Evolutionary conservation across 2,888 invertebrate species (phyloP).

Genomic region (Cylloceria caligata): DNA sequence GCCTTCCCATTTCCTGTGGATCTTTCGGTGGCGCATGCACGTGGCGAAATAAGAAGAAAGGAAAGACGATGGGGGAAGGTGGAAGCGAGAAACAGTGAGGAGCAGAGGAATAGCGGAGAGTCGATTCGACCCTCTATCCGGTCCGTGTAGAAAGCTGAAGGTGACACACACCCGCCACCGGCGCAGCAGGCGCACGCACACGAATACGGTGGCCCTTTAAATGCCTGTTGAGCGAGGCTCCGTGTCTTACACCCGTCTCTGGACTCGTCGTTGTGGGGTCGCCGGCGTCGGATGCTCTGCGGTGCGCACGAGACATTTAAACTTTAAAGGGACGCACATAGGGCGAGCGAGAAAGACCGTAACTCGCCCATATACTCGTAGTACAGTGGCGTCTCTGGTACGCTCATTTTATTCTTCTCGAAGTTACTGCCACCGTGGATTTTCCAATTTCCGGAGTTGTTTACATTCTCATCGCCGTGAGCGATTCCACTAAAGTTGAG

Average conservation of each 20-base stretch:
- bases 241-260: constrained; percentile 3
- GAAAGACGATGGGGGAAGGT: neutral
- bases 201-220: constrained; percentile 56
- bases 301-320: constrained; percentile 72
- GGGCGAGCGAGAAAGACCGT: constrained; percentile 43
- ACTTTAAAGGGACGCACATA: constrained; percentile 74
- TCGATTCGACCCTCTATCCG: constrained; percentile 69
- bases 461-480: no score
- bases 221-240: constrained; percentile 10
- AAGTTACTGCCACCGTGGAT: neutral
- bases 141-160: constrained; percentile 63
- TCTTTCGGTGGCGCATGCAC: constrained; percentile 49
- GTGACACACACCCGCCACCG: constrained; percentile 50
- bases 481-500: no score
- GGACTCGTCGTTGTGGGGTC: constrained; percentile 25
- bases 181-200: constrained; percentile 39
- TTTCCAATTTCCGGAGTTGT: neutral
- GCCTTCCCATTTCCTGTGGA: constrained; percentile 73
- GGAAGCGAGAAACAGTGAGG: constrained; percentile 18
- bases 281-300: constrained; percentile 24
- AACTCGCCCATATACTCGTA: constrained; percentile 1
- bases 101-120: constrained; percentile 34
- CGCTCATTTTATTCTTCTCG: neutral
- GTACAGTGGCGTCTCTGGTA: neutral
- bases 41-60: neutral